Percentiles rank a stretch among this genome's conserved stretches.
Evolutionary conservation across 2,113 vertebrate species (phyloP).

Genomic region (Pseudopodoces humilis): DNA sequence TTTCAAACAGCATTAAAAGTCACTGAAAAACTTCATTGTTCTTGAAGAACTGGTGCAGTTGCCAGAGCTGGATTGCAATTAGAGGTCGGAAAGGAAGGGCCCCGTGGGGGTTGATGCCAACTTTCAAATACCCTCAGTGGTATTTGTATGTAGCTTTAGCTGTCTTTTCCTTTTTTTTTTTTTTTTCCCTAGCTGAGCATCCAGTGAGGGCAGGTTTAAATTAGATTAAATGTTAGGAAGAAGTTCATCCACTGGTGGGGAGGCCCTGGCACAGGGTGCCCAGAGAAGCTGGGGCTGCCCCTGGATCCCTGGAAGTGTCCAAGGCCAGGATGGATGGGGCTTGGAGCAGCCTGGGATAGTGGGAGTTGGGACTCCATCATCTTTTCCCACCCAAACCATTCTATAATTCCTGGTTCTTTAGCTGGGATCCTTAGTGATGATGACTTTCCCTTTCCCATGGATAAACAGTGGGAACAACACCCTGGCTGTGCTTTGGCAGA

Average conservation of each 20-base stretch:
- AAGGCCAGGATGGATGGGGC: rapidly evolving
- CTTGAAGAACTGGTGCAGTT: constrained; percentile 25
- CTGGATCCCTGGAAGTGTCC: neutral
- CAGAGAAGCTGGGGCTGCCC: neutral
- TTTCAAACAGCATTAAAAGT: constrained; percentile 54
- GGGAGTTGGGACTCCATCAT: neutral
- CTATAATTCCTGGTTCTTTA: neutral
- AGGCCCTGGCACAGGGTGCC: neutral
- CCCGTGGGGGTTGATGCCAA: neutral
- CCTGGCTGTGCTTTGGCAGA: neutral
- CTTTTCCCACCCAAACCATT: neutral
- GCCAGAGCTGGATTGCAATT: constrained; percentile 33
- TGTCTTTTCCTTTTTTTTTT: neutral
- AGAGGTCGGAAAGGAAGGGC: neutral
- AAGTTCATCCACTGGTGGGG: rapidly evolving
- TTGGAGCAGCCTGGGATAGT: neutral
- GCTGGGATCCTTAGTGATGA: neutral
- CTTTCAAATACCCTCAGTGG: neutral
- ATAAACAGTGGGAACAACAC: rapidly evolving
- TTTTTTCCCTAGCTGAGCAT: neutral
- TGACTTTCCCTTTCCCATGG: neutral
- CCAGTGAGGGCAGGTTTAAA: neutral
- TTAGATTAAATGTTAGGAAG: neutral
- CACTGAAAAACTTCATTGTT: constrained; percentile 66
- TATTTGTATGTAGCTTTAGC: neutral